These are phyloP conservation scores for Trichopria drosophilae DNA, from an alignment of 2,888 invertebrate genomes.

Conservation along the genomic window DNA sequence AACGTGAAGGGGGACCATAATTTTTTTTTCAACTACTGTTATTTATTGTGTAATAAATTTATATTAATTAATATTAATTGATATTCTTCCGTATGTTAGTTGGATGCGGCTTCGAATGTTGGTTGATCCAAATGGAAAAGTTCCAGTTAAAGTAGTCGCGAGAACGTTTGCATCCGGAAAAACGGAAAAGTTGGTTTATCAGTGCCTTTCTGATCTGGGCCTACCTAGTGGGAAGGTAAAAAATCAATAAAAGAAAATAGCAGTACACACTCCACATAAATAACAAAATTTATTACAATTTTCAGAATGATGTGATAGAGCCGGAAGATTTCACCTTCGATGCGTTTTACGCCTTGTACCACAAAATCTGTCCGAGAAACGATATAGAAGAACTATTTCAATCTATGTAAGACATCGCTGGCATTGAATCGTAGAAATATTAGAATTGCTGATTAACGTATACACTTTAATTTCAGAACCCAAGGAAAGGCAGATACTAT, in stretches of 20 bases:
- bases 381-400: slow-evolving; percentile 98
- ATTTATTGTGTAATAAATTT: too few relatives aligned
- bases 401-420: slow-evolving; percentile 76
- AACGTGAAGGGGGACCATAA: too few relatives aligned
- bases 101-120: slow-evolving; percentile 97
- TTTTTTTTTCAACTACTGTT: too few relatives aligned
- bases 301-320: slow-evolving; percentile 89
- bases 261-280: background rate
- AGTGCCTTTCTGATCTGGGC: slow-evolving; percentile 90
- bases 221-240: slow-evolving; percentile 86
- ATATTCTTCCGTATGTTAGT: too few relatives aligned
- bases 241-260: slow-evolving; percentile 6
- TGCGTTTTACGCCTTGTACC: slow-evolving; percentile 96
- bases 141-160: slow-evolving; percentile 94
- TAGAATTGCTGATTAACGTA: background rate
- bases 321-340: slow-evolving; percentile 95
- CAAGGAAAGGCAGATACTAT: slow-evolving; percentile 88
- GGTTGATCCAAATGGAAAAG: slow-evolving; percentile 91
- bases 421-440: background rate
- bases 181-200: slow-evolving; percentile 97
- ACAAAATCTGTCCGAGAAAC: slow-evolving; percentile 97
- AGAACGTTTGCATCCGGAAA: slow-evolving; percentile 99
- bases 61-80: too few relatives aligned
- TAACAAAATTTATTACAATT: slow-evolving; percentile 31
- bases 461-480: slow-evolving; percentile 66